Percentiles rank a stretch among this genome's conserved stretches.
phyloP scores from a whole-genome alignment of 1,140 invertebrate species.

The Whitmania pigra region DNA sequence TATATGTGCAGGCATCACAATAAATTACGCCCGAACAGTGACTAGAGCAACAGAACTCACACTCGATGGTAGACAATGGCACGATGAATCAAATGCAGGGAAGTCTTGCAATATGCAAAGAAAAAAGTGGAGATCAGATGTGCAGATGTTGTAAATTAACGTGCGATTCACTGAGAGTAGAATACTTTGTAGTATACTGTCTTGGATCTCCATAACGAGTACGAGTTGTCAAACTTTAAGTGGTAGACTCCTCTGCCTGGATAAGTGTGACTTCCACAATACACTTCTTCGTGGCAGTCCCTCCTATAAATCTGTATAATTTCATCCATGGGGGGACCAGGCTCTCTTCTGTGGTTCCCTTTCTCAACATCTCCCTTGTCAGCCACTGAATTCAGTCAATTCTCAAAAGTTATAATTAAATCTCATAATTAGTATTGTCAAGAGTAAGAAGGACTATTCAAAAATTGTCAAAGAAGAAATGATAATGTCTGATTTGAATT shows the following conservation, averaged over 20 bases:
- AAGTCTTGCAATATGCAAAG: too few species aligned
- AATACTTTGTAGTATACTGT: slow-evolving; percentile 96
- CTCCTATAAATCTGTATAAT: slow-evolving; percentile 49
- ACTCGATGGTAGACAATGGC: too few species aligned
- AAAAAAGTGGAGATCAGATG: too few species aligned
- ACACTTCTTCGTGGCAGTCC: slow-evolving; percentile 48
- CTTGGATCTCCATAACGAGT: slow-evolving; percentile 96
- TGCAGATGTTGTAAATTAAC: too few species aligned
- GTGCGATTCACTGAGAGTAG: slow-evolving; percentile 38
- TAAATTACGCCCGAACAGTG: too few species aligned
- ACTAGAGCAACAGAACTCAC: too few species aligned
- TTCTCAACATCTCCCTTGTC: slow-evolving; percentile 18
- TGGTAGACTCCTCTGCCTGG: slow-evolving; percentile 87
- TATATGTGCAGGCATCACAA: too few species aligned
- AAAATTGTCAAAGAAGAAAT: neutral
- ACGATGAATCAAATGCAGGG: too few species aligned
- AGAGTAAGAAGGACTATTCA: neutral
- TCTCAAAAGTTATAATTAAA: neutral
- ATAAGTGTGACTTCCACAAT: slow-evolving; percentile 88
- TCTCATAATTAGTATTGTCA: neutral
- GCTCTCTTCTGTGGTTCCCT: slow-evolving; percentile 9
- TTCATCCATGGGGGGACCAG: slow-evolving; percentile 54
- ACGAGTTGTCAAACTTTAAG: slow-evolving; percentile 98
- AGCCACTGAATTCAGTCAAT: neutral
- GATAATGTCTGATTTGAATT: neutral